Evolutionary conservation across 2,888 invertebrate genomes (phyloP).

Genomic region (Linyphia triangularis): DNA sequence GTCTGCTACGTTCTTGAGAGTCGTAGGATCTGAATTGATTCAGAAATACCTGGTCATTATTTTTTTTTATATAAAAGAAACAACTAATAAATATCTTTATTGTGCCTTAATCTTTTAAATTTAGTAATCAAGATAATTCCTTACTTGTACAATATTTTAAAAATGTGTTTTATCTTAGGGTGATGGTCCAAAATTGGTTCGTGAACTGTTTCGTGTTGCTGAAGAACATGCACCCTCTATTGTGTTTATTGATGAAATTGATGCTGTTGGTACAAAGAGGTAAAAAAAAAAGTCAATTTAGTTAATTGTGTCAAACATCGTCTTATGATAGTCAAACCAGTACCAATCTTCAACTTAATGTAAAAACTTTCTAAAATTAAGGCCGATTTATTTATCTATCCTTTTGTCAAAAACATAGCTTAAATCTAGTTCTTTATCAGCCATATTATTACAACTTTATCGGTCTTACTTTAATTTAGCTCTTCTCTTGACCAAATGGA

Average conservation of each 20-base stretch:
- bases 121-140: not conserved
- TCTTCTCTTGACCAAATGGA: too few species aligned
- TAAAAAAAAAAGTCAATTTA: too few species aligned
- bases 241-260: constrained; percentile 99
- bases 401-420: too few species aligned
- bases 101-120: not conserved
- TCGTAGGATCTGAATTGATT: constrained; percentile 99
- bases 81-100: not conserved
- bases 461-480: too few species aligned
- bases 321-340: too few species aligned
- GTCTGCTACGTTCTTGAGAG: constrained; percentile 98
- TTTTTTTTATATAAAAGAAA: not conserved
- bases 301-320: too few species aligned
- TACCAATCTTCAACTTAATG: too few species aligned
- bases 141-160: not conserved
- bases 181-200: constrained; percentile 98
- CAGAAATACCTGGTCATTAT: constrained; percentile 93
- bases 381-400: too few species aligned
- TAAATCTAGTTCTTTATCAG: too few species aligned
- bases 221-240: constrained; percentile 99
- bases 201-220: constrained; percentile 98
- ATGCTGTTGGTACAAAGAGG: constrained; percentile 97
- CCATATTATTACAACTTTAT: too few species aligned
- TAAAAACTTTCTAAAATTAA: too few species aligned
- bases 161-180: constrained; percentile 83